phyloP scores from a whole-genome alignment of 2,113 vertebrate species.

The Oxygymnocypris stewartii region DNA sequence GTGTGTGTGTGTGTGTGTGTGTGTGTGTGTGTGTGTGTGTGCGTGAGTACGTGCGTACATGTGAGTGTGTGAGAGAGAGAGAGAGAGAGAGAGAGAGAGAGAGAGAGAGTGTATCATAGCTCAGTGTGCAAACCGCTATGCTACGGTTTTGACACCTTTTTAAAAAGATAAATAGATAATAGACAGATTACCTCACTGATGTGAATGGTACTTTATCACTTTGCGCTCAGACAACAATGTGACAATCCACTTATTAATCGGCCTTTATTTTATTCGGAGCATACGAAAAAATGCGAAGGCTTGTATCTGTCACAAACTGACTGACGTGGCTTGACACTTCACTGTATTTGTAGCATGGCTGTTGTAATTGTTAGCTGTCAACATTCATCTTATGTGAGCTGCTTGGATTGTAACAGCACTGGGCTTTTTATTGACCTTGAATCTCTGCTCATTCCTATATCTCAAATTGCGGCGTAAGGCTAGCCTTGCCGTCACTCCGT shows the following conservation, averaged over 20 bases:
- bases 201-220: not conserved
- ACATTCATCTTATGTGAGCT: slow-evolving; percentile 39
- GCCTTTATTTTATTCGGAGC: not conserved
- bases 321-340: not conserved
- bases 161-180: slow-evolving; percentile 13
- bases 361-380: slow-evolving; percentile 37
- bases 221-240: not conserved
- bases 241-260: not conserved
- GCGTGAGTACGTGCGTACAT: no score
- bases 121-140: not conserved
- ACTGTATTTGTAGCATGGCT: not conserved
- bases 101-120: not conserved
- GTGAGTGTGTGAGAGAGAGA: no score
- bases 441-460: slow-evolving; percentile 30
- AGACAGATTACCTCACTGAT: not conserved
- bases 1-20: no score
- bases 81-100: no score
- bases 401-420: slow-evolving; percentile 21
- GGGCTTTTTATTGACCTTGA: slow-evolving; percentile 52
- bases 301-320: not conserved
- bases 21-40: no score
- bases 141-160: not conserved
- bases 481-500: slow-evolving; percentile 39
- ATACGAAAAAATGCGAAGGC: not conserved
- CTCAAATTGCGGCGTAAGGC: slow-evolving; percentile 35